A percentile compares a stretch with the other conserved stretches of the same genome.
Conservation (phyloP, 2,888 invertebrate genomes). For the Xanthia icteritia region DNA sequence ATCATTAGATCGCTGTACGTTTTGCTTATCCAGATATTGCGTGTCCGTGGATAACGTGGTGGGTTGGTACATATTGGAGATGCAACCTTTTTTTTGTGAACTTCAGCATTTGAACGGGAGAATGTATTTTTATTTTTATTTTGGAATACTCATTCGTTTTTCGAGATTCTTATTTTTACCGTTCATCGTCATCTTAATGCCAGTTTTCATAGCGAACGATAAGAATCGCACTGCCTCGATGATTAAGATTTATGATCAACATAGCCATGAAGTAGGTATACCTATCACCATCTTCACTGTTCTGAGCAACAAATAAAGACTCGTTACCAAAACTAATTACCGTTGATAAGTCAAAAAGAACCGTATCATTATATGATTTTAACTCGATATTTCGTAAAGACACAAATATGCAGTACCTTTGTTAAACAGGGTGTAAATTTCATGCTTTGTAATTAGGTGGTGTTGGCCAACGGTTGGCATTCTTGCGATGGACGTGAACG, state of each 20-base stretch:
- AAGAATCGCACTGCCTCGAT: not conserved
- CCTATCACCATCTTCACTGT: not conserved
- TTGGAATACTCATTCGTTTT: constrained; percentile 20
- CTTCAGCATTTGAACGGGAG: constrained; percentile 12
- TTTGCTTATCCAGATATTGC: constrained; percentile 47
- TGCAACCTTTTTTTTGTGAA: constrained; percentile 13
- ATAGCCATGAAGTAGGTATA: not conserved
- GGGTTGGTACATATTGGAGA: constrained; percentile 17
- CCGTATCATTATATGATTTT: constrained; percentile 31
- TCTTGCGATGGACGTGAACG: constrained; percentile 41
- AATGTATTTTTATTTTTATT: constrained; percentile 16
- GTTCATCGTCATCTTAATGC: no score
- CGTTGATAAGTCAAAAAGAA: constrained; percentile 36
- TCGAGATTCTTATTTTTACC: not conserved
- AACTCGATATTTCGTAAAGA: constrained; percentile 55
- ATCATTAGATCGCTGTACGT: constrained; percentile 42
- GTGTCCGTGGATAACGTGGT: constrained; percentile 19
- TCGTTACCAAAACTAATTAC: constrained; percentile 44
- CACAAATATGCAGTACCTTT: constrained; percentile 47
- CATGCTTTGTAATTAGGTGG: constrained; percentile 56
- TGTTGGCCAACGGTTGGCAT: constrained; percentile 42
- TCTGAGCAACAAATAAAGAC: constrained; percentile 16
- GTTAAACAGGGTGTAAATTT: constrained; percentile 70
- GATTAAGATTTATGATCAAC: constrained; percentile 4
- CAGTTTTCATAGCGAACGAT: not conserved